These are phyloP conservation scores for Melieria omissa DNA, from an alignment of 2,888 invertebrate genomes.

Conservation along the genomic window DNA sequence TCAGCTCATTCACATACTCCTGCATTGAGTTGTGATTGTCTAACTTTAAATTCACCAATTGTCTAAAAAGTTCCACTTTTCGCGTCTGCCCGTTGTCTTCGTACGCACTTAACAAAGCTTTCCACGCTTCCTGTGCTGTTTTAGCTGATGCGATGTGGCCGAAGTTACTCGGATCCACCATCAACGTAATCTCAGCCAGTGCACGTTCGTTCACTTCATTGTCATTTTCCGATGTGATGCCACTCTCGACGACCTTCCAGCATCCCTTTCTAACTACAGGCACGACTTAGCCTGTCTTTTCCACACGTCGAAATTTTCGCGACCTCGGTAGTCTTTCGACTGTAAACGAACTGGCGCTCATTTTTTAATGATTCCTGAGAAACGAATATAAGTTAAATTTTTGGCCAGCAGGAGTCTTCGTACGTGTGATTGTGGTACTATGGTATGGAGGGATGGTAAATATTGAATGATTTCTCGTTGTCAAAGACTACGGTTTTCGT, in stretches of 20 bases:
- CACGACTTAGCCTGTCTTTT: constrained; percentile 17
- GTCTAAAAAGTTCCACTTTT: constrained; percentile 27
- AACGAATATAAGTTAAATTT: too few species aligned
- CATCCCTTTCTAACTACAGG: constrained; percentile 7
- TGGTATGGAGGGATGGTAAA: neutral
- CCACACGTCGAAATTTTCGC: constrained; percentile 45
- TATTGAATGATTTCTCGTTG: too few species aligned
- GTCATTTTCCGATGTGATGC: constrained; percentile 25
- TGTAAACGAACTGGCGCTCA: constrained; percentile 5
- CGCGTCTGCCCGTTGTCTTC: constrained; percentile 25
- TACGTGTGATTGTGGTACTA: constrained; percentile 27
- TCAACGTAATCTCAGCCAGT: constrained; percentile 45
- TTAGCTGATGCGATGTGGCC: constrained; percentile 40
- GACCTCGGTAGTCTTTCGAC: constrained; percentile 34
- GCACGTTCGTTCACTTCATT: constrained; percentile 36
- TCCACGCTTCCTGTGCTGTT: constrained; percentile 44
- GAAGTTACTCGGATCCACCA: constrained; percentile 43
- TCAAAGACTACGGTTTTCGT: too few species aligned
- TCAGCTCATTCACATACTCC: constrained; percentile 27
- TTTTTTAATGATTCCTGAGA: too few species aligned
- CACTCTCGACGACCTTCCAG: constrained; percentile 34
- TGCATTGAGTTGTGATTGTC: constrained; percentile 25
- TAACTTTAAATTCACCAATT: constrained; percentile 28
- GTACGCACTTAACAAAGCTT: constrained; percentile 35
- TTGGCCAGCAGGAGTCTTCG: too few species aligned